Base-by-base conservation (phyloP, 2,888 invertebrate species). In the Meiosimyza decipiens region DNA sequence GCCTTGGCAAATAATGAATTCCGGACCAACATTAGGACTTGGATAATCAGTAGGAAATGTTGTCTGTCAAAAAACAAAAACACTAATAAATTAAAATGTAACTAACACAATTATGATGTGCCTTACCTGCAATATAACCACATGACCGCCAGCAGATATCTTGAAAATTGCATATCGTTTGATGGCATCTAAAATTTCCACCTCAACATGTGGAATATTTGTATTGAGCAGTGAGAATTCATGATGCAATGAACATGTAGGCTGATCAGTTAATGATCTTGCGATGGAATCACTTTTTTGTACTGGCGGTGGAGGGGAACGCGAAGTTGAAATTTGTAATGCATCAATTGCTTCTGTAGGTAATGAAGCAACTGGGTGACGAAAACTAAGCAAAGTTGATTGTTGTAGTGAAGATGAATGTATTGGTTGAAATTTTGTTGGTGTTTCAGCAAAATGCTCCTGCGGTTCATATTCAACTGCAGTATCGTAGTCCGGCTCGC, bases 21-120 rank as follows among this genome's bases (percentile, higher is more conserved):
- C 89, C 0, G 90, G 92, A 0, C 89, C 90, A 49, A 90, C 89
- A 64, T 91, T 90, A 75, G 90, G 90, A 79, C 90, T 90, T 0
- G 95, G 95, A 87, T 95, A 95, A 75, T 90, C 89, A 0, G 89
- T 88, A 2, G 95, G 94, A 83, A 95, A 95, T 51, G 89, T 90
- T 2, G 93, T 90, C 82, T 91, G 89, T 22, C n/a, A 40, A 59
- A 60, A 33, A 54, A n/a, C 1, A 12, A 55, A 64, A 16, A 16
- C n/a, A 6, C 50, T 15, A 28, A 55, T 59, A 13, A 47, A 50
- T 12, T 12, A 11, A 59, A 51, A 49, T 13, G 15, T 9, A 13
- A 69, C n/a, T 7, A n/a, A 16, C 33, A 22, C 15, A 16, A 49
- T 55, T 16, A 54, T 12, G 16, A 6, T 16, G 6, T 28, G 18